Conservation (phyloP, 2,797 vertebrate species). For the Carcharodon carcharias region DNA sequence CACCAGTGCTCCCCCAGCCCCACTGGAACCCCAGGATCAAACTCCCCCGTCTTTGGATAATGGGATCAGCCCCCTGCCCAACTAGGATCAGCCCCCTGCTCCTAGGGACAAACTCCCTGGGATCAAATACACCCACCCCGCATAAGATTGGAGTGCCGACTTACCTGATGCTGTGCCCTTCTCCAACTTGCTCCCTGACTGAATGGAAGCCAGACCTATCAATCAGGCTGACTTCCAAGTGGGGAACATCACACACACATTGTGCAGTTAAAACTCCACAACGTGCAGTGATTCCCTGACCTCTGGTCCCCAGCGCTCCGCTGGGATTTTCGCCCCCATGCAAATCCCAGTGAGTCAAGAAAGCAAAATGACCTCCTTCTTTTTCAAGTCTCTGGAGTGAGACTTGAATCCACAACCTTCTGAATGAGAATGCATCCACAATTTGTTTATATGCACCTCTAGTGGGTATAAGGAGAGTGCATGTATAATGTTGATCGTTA, state of each 20-base stretch:
- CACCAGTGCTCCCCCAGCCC: too few relatives aligned
- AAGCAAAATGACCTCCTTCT: not conserved
- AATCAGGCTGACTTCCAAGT: not conserved
- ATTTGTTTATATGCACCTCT: not conserved
- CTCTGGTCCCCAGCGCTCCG: too few relatives aligned
- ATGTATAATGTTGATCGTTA: too few relatives aligned
- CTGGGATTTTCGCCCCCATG: too few relatives aligned
- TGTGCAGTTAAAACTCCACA: not conserved
- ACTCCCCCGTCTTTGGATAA: too few relatives aligned
- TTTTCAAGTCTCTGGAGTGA: not conserved
- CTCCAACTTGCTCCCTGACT: not conserved
- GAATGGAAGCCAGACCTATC: not conserved
- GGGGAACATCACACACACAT: not conserved
- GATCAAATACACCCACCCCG: not conserved
- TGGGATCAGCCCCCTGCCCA: too few relatives aligned
- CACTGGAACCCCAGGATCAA: too few relatives aligned
- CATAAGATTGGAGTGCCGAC: not conserved
- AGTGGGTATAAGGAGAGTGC: too few relatives aligned
- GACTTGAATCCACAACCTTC: not conserved
- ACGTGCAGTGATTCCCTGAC: not conserved
- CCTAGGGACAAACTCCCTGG: not conserved
- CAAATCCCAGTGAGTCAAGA: not conserved
- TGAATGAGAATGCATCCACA: not conserved
- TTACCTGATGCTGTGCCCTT: not conserved
- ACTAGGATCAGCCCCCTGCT: too few relatives aligned